These are phyloP conservation scores for Tapera naevia DNA, from an alignment of 2,797 vertebrate species.

Conservation along the genomic window DNA sequence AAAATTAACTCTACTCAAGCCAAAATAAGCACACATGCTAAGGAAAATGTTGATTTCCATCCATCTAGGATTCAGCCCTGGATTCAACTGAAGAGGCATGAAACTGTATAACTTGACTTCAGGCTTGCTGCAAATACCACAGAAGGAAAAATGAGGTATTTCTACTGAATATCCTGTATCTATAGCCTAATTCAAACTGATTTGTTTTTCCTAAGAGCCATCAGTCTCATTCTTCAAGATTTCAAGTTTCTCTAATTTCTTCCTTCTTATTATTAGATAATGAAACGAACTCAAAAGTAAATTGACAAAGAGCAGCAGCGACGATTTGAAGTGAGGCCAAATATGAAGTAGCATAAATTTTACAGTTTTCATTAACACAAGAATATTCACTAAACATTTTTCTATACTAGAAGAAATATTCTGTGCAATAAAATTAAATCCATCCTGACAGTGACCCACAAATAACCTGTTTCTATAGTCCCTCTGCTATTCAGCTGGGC, in stretches of 20 bases:
- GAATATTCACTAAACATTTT: slow-evolving; percentile 40
- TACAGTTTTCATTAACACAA: slow-evolving; percentile 44
- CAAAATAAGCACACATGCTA: background rate
- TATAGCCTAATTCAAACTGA: background rate
- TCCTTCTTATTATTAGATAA: background rate
- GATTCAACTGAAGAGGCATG: background rate
- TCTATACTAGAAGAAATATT: slow-evolving; percentile 33
- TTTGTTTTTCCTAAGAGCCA: background rate
- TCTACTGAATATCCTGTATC: background rate
- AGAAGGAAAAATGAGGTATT: background rate
- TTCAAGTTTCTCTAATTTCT: background rate
- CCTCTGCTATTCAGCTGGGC: slow-evolving; percentile 33
- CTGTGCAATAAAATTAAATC: slow-evolving; percentile 28
- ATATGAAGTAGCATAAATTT: slow-evolving; percentile 24
- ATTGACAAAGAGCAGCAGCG: background rate
- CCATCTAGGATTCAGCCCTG: background rate
- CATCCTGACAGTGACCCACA: slow-evolving; percentile 50
- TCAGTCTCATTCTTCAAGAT: background rate
- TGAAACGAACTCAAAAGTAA: background rate
- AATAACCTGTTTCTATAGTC: slow-evolving; percentile 47
- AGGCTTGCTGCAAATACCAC: background rate
- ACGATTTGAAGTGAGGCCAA: background rate
- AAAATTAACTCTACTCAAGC: too few species aligned
- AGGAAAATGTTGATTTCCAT: background rate
- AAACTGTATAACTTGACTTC: background rate